Evolutionary conservation across 2,113 vertebrate genomes (phyloP), one percentile per base, ranked within the genome.

Genomic region (Tylochromis polylepis): DNA sequence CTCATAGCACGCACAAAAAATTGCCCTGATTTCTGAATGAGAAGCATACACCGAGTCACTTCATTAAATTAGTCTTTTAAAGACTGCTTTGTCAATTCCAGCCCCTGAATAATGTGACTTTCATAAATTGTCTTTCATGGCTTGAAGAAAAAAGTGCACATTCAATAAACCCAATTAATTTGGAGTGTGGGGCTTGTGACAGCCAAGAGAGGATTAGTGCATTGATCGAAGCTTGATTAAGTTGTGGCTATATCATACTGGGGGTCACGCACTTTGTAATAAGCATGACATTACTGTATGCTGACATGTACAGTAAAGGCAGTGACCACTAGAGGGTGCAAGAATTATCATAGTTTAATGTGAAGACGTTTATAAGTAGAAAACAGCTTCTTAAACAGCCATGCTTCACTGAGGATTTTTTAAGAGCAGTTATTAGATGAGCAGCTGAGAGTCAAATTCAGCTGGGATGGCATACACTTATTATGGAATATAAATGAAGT

Each of bases 281-380:
- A 86, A 31, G 67, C 27, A 18, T 46, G 60, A 53, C 43, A 55
- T 27, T 46, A 56, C 27, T 79, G 36, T 41, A 14, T 14, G 41
- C 67, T 65, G 58, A 53, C 36, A 36, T 82, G 75, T 77, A 60
- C 51, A 87, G 49, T 85, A 38, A 53, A 82, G 8, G 12, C 3
- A 12, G 18, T 38, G 87, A 81, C 93, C 94, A 94, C 93, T 94
- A 95, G 92, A 87, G 90, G 94, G 92, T 53, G 94, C 91, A 88
- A 46, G 65, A 11, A 81, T 38, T 49, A 12, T 72, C 49, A 18
- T 43, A 72, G n/a, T 41, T 72, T 27, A 60, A 4, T 27, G 31
- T 57, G 29, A 84, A 87, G 85, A 78, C 75, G 49, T 58, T 20
- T 22, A 38, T 53, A 20, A 43, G 57, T 5, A 79, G 58, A 88